These are phyloP conservation scores for Amblyteles armatorius DNA, from an alignment of 2,888 invertebrate genomes.

Conservation along the genomic window DNA sequence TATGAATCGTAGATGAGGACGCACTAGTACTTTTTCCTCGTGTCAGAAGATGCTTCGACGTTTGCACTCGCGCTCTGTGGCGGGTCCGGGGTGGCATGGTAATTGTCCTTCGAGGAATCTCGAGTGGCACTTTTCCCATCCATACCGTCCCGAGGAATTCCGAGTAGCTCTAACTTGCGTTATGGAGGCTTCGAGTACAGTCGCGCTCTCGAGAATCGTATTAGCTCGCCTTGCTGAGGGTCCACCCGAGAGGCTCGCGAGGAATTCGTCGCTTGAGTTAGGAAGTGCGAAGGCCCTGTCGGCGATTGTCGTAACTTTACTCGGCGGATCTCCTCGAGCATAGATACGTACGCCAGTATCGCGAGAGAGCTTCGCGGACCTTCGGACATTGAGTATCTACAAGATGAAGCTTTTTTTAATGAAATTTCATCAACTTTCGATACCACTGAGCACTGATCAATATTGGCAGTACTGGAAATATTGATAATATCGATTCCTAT, in stretches of 20 bases:
- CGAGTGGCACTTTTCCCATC: constrained; percentile 62
- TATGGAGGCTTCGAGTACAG: constrained; percentile 13
- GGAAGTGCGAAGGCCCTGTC: constrained; percentile 67
- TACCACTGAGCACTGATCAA: no score
- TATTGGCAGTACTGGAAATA: no score
- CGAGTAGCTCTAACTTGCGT: constrained; percentile 38
- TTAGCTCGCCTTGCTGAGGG: constrained; percentile 11
- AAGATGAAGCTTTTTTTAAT: no score
- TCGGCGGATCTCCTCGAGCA: constrained; percentile 28
- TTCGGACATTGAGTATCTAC: no score
- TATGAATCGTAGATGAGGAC: no score
- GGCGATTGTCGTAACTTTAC: constrained; percentile 61
- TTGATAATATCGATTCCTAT: no score
- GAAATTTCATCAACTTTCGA: no score
- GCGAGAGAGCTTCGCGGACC: no score
- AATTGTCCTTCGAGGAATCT: constrained; percentile 60
- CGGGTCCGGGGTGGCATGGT: constrained; percentile 34
- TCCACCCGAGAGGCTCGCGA: constrained; percentile 37
- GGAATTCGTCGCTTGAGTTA: constrained; percentile 68
- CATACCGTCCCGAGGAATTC: constrained; percentile 43
- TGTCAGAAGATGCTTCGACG: background rate
- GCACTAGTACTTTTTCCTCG: no score
- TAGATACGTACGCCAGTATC: background rate
- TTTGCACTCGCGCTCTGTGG: background rate
- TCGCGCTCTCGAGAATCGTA: constrained; percentile 1